Conservation (phyloP, 2,888 invertebrate genomes). For the Carpatolechia fugitivella region DNA sequence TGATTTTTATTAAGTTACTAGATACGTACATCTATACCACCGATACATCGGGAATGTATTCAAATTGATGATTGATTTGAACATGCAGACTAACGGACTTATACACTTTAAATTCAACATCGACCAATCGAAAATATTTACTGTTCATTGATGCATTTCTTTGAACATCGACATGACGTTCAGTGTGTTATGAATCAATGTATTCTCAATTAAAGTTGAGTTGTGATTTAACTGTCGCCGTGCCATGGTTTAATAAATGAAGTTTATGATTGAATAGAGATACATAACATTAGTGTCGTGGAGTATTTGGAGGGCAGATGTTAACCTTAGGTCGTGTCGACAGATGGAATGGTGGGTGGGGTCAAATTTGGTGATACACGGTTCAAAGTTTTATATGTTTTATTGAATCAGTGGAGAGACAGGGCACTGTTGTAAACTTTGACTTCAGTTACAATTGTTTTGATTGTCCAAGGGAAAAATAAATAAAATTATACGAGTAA, state of each 20-base stretch:
- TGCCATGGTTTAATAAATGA: not conserved
- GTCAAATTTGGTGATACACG: slow-evolving; percentile 14
- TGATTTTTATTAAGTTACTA: slow-evolving; percentile 31
- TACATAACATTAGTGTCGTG: slow-evolving; percentile 72
- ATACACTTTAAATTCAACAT: not conserved
- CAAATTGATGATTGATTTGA: slow-evolving; percentile 77
- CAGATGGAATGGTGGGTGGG: slow-evolving; percentile 47
- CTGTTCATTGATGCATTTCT: not conserved
- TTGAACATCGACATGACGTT: too few relatives aligned
- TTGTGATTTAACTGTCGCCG: not conserved
- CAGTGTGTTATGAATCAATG: not conserved
- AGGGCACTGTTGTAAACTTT: not conserved
- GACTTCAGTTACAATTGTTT: not conserved
- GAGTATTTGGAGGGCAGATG: slow-evolving; percentile 46
- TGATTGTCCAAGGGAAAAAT: not conserved
- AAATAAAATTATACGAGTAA: too few relatives aligned
- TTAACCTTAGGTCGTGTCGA: slow-evolving; percentile 58
- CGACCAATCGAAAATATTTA: not conserved
- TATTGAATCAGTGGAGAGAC: not conserved
- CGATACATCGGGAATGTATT: slow-evolving; percentile 63
- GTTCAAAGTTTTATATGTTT: not conserved
- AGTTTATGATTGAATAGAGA: slow-evolving; percentile 69
- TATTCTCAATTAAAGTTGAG: not conserved
- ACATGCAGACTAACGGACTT: slow-evolving; percentile 49
- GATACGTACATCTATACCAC: slow-evolving; percentile 44